Evolutionary conservation across 2,113 vertebrate genomes (phyloP).

Genomic region (Shinisaurus crocodilurus): DNA sequence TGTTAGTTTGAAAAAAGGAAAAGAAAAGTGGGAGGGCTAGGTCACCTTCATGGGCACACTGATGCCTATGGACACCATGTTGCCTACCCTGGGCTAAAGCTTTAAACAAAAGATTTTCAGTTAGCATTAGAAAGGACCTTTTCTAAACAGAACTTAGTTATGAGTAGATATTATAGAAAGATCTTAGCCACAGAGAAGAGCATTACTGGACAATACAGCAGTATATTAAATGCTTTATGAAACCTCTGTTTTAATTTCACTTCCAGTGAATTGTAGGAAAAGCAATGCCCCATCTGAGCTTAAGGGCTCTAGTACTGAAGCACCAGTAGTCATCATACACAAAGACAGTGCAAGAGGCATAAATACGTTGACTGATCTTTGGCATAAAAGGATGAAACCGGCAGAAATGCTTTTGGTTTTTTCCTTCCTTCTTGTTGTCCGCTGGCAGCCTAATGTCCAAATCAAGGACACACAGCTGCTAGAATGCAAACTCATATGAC

Average conservation of each 20-base stretch:
- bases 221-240: neutral
- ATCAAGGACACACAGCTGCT: neutral
- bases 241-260: neutral
- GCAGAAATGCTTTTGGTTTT: neutral
- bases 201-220: neutral
- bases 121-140: neutral
- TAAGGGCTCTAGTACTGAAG: neutral
- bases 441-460: neutral
- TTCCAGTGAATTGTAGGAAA: neutral
- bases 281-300: neutral
- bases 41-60: too few species aligned
- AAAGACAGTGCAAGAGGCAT: constrained; percentile 4
- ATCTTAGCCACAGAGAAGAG: neutral
- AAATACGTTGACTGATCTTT: neutral
- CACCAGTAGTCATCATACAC: neutral
- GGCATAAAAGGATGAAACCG: neutral
- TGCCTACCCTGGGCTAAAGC: too few species aligned
- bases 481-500: neutral
- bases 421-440: neutral
- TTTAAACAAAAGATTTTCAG: neutral
- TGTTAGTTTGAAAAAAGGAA: too few species aligned
- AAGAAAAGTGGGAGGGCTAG: too few species aligned
- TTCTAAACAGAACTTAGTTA: neutral
- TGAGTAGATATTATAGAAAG: neutral
- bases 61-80: too few species aligned